Percentiles rank a stretch among this genome's conserved stretches.
Evolutionary conservation across 1,140 invertebrate genomes (phyloP).

Genomic region (Notospermus geniculatus): DNA sequence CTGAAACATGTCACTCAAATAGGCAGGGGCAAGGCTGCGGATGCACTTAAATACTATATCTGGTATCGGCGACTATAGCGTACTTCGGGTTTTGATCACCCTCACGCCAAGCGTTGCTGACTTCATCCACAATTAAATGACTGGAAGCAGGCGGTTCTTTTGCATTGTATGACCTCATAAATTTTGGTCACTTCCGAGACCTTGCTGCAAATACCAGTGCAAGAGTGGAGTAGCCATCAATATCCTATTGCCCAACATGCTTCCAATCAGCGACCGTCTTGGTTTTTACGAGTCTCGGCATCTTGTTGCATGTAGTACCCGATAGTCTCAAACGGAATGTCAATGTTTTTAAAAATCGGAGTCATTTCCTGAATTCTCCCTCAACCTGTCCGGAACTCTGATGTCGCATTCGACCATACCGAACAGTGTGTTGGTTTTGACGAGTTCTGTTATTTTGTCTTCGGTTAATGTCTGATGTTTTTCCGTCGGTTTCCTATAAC

Average conservation of each 20-base stretch:
- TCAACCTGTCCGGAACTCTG: no score
- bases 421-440: no score
- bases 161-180: conserved; percentile 31
- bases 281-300: conserved; percentile 15
- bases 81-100: conserved; percentile 20
- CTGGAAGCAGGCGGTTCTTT: conserved; percentile 19
- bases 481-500: no score
- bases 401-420: no score
- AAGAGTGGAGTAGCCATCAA: conserved; percentile 26
- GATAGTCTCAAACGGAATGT: conserved; percentile 20
- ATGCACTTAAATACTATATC: no score
- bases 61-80: conserved; percentile 31
- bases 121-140: conserved; percentile 15
- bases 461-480: no score
- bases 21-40: no score
- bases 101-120: conserved; percentile 20
- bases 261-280: conserved; percentile 21
- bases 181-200: conserved; percentile 24
- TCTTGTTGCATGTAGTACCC: conserved; percentile 24
- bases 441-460: no score
- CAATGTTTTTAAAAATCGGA: conserved; percentile 24
- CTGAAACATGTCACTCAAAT: no score
- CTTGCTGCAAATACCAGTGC: conserved; percentile 30
- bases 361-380: conserved; percentile 9
- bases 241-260: conserved; percentile 24